Conservation (phyloP, 2,888 invertebrate genomes). For the Ischnus inquisitorius region DNA sequence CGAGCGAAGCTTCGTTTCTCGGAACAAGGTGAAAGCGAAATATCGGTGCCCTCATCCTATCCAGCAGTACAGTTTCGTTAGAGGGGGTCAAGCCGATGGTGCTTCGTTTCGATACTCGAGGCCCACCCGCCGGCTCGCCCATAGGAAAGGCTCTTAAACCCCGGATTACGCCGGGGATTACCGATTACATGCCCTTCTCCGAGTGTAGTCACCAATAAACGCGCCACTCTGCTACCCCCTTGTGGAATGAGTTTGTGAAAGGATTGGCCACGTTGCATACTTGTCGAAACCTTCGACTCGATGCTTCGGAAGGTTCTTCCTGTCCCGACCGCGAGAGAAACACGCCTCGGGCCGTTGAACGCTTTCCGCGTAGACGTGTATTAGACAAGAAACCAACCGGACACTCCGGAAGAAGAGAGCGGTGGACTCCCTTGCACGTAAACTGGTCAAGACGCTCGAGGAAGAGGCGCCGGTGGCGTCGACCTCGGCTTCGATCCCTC, state of each 20-base stretch:
- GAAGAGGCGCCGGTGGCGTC: slow-evolving; percentile 43
- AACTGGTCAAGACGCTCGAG: slow-evolving; percentile 12
- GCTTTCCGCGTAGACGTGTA: slow-evolving; percentile 46
- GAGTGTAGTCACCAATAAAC: slow-evolving; percentile 6
- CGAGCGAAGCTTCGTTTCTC: slow-evolving; percentile 67
- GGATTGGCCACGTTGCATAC: neutral
- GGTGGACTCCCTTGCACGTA: slow-evolving; percentile 33
- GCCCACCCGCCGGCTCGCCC: slow-evolving; percentile 79
- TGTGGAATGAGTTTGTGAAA: neutral
- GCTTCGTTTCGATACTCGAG: slow-evolving; percentile 34
- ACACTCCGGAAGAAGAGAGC: slow-evolving; percentile 6
- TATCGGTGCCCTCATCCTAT: slow-evolving; percentile 28
- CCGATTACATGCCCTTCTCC: slow-evolving; percentile 65
- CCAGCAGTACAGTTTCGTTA: slow-evolving; percentile 5
- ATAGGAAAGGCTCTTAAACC: slow-evolving; percentile 75
- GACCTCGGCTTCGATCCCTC: slow-evolving; percentile 11
- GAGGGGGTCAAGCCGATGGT: neutral
- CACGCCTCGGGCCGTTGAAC: neutral
- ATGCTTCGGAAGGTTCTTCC: neutral
- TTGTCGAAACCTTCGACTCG: neutral
- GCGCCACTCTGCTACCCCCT: neutral
- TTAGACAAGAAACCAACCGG: slow-evolving; percentile 48
- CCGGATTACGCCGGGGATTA: slow-evolving; percentile 81
- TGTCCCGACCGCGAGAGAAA: neutral
- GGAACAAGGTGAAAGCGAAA: slow-evolving; percentile 74